Percentiles rank a stretch among this genome's conserved stretches.
Evolutionary conservation across 1,140 invertebrate genomes (phyloP).

Genomic region (Aphis gossypii): DNA sequence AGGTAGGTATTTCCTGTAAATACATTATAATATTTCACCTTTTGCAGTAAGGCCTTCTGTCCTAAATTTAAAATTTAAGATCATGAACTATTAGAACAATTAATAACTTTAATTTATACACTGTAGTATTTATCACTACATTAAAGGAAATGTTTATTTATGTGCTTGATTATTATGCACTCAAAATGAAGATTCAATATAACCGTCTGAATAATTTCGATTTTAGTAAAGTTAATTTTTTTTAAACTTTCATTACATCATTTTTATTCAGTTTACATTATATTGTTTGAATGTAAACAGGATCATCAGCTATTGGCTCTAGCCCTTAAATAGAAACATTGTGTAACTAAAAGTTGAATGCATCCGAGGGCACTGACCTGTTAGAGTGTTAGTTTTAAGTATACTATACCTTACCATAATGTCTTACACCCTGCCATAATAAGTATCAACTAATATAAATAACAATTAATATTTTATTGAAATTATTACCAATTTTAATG

Average conservation of each 20-base stretch:
- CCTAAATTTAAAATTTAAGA: background rate
- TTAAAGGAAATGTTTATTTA: conserved; percentile 12
- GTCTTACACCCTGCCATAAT: background rate
- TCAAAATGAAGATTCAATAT: background rate
- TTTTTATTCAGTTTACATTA: background rate
- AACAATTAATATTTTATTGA: background rate
- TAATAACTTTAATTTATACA: background rate
- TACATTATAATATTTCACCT: background rate
- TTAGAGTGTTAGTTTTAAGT: background rate
- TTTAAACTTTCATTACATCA: background rate
- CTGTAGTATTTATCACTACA: background rate
- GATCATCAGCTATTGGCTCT: background rate
- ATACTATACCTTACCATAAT: background rate
- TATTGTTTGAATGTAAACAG: background rate
- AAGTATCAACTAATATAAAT: background rate
- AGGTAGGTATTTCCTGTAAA: background rate
- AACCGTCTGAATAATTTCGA: background rate
- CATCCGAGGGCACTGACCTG: background rate
- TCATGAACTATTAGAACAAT: background rate
- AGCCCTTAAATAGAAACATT: background rate
- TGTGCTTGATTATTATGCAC: background rate
- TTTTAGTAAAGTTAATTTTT: background rate
- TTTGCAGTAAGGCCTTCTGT: background rate
- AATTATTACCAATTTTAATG: background rate
- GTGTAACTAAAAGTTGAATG: background rate